Evolutionary conservation across 2,888 invertebrate genomes (phyloP).

Genomic region (Stenotaenia linearis): DNA sequence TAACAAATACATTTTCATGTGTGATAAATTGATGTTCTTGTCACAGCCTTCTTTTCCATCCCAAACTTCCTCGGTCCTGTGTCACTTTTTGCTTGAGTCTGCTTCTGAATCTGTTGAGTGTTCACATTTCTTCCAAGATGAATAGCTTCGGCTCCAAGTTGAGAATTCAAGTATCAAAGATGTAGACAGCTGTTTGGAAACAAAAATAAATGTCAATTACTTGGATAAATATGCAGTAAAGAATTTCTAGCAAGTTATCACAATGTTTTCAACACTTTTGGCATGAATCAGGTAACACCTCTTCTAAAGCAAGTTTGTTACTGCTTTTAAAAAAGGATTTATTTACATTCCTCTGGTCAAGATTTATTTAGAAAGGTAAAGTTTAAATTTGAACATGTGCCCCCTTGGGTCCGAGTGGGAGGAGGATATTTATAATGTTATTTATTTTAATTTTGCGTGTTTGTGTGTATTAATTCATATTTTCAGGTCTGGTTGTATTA

Average conservation of each 20-base stretch:
- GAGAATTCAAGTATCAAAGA: slow-evolving; percentile 82
- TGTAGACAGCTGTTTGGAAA: slow-evolving; percentile 63
- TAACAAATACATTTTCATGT: no score
- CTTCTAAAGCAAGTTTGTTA: neutral
- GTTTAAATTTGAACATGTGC: neutral
- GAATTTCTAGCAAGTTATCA: neutral
- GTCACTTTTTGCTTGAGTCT: no score
- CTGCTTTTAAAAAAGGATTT: neutral
- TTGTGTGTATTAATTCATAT: neutral
- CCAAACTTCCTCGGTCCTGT: no score
- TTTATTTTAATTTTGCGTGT: neutral
- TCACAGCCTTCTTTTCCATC: no score
- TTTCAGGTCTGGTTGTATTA: no score
- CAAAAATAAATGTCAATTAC: slow-evolving; percentile 30
- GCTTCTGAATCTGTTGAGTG: no score
- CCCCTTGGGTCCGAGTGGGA: neutral
- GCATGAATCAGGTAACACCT: neutral
- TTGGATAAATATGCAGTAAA: neutral
- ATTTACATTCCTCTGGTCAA: neutral
- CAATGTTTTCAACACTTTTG: neutral
- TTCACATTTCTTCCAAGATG: slow-evolving; percentile 76
- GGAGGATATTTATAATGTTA: neutral
- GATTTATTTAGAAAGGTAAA: neutral
- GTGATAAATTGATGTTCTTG: no score
- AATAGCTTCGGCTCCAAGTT: slow-evolving; percentile 83